A percentile compares a stretch with the other conserved stretches of the same genome.
phyloP scores from a whole-genome alignment of 2,888 invertebrate genomes.

The Hypolimnas misippus region DNA sequence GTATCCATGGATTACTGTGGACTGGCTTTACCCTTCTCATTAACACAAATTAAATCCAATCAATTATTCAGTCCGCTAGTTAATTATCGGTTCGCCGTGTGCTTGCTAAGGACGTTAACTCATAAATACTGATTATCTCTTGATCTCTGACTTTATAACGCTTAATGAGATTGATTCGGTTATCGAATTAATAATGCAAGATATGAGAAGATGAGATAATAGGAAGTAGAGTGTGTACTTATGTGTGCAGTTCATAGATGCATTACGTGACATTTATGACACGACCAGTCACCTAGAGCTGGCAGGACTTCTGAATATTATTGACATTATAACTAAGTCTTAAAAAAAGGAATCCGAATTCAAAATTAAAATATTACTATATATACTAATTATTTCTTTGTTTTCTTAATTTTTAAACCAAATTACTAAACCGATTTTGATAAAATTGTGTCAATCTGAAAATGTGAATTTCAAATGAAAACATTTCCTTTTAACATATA shows the following conservation, averaged over 20 bases:
- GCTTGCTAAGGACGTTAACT: neutral
- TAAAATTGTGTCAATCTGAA: no score
- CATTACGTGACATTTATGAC: neutral
- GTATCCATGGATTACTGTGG: neutral
- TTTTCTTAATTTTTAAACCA: no score
- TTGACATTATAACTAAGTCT: no score
- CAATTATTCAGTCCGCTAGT: constrained; percentile 11
- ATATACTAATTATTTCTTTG: no score
- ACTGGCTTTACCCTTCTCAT: neutral
- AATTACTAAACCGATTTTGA: no score
- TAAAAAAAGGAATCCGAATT: no score
- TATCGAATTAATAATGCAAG: neutral
- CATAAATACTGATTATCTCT: neutral
- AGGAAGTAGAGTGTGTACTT: no score
- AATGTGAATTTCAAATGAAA: no score
- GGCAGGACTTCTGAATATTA: no score
- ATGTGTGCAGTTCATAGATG: neutral
- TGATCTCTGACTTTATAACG: constrained; percentile 15
- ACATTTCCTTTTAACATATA: no score
- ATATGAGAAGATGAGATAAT: constrained; percentile 4
- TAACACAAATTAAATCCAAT: neutral
- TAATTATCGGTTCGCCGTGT: neutral
- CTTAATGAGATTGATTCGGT: neutral
- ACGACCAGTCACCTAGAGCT: no score
- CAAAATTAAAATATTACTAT: no score